These are phyloP conservation scores for Pseudopodoces humilis DNA, from an alignment of 2,113 vertebrate genomes.

Conservation along the genomic window DNA sequence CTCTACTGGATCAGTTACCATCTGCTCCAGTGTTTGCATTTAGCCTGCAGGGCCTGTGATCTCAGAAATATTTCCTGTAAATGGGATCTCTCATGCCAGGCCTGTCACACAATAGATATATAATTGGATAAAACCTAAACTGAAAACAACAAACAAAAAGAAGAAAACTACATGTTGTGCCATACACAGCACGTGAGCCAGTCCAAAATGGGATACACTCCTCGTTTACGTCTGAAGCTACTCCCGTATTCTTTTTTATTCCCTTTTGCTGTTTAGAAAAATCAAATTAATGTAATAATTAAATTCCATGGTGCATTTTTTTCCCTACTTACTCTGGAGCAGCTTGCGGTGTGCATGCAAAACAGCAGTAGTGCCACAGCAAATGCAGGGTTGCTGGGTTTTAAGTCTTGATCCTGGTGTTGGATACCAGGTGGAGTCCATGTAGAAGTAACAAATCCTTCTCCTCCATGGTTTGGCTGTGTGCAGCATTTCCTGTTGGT, in stretches of 20 bases:
- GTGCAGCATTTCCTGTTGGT: not conserved
- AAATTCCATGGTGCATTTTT: conserved; percentile 17
- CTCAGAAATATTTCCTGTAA: conserved; percentile 82
- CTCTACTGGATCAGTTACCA: conserved; percentile 75
- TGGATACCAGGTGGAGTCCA: not conserved
- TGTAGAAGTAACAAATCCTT: not conserved
- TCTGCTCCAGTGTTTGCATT: conserved; percentile 82
- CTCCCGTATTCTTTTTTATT: conserved; percentile 25
- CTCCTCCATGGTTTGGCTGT: not conserved
- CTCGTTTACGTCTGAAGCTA: conserved; percentile 52
- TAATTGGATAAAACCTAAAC: conserved; percentile 76
- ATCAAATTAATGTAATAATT: conserved; percentile 36
- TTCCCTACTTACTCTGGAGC: not conserved
- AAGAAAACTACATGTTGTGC: conserved; percentile 28
- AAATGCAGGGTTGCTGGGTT: not conserved
- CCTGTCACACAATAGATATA: conserved; percentile 74
- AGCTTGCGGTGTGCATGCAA: not conserved
- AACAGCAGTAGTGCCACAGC: not conserved
- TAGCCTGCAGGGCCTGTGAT: conserved; percentile 77
- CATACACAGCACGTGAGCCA: not conserved
- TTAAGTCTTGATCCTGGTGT: not conserved
- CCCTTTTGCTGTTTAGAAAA: not conserved
- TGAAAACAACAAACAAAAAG: conserved; percentile 73
- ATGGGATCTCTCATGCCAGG: conserved; percentile 72
- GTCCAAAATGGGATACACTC: not conserved